Conservation (phyloP, 1,140 invertebrate species). For the Nebria ingens region DNA sequence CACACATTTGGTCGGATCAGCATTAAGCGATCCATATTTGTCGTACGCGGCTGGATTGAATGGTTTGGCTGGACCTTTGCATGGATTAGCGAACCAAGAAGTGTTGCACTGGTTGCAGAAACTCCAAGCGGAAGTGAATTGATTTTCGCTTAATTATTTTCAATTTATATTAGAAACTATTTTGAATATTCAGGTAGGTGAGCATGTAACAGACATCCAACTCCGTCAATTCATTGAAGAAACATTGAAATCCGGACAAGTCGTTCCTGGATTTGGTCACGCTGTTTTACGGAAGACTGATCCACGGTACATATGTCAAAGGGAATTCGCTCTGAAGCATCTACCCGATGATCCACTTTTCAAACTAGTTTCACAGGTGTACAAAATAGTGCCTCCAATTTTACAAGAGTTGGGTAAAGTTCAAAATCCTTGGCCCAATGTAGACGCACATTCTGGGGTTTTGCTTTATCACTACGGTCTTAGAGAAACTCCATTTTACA, state of each 20-base stretch:
- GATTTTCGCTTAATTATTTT: no score
- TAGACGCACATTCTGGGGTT: constrained; percentile 95
- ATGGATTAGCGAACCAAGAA: constrained; percentile 94
- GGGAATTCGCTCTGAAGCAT: constrained; percentile 91
- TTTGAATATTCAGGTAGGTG: constrained; percentile 54
- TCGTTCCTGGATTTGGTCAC: constrained; percentile 91
- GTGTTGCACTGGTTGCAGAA: constrained; percentile 80
- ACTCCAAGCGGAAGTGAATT: constrained; percentile 38
- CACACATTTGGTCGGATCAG: constrained; percentile 88
- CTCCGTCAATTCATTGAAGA: constrained; percentile 92
- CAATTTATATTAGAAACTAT: no score
- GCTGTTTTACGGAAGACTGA: constrained; percentile 95
- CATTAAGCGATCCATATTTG: constrained; percentile 88
- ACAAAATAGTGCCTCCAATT: constrained; percentile 89
- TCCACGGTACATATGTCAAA: constrained; percentile 82
- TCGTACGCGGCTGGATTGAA: constrained; percentile 91
- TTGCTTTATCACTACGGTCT: constrained; percentile 54
- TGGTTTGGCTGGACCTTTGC: constrained; percentile 89
- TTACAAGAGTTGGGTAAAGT: constrained; percentile 91
- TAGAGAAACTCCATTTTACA: constrained; percentile 99
- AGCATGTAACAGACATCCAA: constrained; percentile 73
- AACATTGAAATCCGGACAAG: constrained; percentile 77
- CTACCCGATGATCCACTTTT: constrained; percentile 86
- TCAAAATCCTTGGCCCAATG: constrained; percentile 98
- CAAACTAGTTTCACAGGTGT: constrained; percentile 85